Conservation (phyloP, 2,888 invertebrate genomes). For the Hoplodrina ambigua region DNA sequence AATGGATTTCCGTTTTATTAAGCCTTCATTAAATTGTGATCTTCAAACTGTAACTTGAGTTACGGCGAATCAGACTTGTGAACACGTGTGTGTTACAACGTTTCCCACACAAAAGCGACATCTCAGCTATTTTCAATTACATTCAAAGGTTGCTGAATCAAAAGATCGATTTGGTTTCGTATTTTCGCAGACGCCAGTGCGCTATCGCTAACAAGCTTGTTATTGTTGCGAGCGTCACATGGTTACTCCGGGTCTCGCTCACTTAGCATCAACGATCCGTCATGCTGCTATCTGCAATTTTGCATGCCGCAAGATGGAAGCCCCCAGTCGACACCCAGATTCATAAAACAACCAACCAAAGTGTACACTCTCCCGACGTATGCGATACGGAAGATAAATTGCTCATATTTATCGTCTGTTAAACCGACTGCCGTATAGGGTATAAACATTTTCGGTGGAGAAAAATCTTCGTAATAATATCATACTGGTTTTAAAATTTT, state of each 20-base stretch:
- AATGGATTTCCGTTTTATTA: constrained; percentile 2
- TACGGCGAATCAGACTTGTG: neutral
- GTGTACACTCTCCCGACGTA: constrained; percentile 50
- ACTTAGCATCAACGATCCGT: constrained; percentile 68
- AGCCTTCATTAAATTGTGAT: neutral
- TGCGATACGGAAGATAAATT: constrained; percentile 63
- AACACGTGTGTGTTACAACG: constrained; percentile 16
- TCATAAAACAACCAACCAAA: constrained; percentile 60
- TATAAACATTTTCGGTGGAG: constrained; percentile 16
- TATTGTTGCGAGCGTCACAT: constrained; percentile 64
- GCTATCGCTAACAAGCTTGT: constrained; percentile 69
- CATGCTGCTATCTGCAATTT: constrained; percentile 78
- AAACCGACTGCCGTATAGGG: neutral
- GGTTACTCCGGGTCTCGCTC: constrained; percentile 62
- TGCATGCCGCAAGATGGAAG: constrained; percentile 73
- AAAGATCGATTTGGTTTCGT: constrained; percentile 54
- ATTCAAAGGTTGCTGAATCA: constrained; percentile 21
- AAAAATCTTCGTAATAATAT: constrained; percentile 31
- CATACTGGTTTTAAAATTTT: constrained; percentile 21
- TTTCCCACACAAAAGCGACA: constrained; percentile 13
- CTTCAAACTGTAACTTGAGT: neutral
- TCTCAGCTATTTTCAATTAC: constrained; percentile 25
- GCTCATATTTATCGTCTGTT: constrained; percentile 51
- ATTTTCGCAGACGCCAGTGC: constrained; percentile 62
- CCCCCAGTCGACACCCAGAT: constrained; percentile 49